Evolutionary conservation across 2,113 vertebrate genomes (phyloP).

Genomic region (Fregetta grallaria): DNA sequence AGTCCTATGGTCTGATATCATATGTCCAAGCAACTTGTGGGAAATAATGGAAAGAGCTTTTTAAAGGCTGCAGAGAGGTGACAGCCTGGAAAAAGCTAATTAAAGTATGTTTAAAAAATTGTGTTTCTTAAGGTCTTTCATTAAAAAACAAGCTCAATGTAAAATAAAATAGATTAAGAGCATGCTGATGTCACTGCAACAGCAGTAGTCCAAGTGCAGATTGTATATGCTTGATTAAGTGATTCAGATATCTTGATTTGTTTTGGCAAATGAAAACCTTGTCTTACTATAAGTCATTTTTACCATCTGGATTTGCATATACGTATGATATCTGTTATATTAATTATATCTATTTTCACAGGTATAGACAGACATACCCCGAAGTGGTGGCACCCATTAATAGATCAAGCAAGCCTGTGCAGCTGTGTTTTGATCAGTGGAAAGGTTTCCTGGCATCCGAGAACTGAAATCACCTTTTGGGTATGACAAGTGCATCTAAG

Average conservation of each 20-base stretch:
- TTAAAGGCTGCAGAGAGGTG: background rate
- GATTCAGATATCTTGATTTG: background rate
- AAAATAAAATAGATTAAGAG: background rate
- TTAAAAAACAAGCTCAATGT: background rate
- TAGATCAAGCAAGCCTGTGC: constrained; percentile 63
- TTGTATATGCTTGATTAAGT: background rate
- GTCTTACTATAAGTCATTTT: constrained; percentile 57
- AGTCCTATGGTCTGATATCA: background rate
- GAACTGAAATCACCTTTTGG: constrained; percentile 76
- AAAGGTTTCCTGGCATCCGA: constrained; percentile 74
- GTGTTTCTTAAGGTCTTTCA: background rate
- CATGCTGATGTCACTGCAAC: background rate
- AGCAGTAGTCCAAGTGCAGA: background rate
- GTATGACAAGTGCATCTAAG: constrained; percentile 72
- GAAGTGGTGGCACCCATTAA: constrained; percentile 69
- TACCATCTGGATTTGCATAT: constrained; percentile 69
- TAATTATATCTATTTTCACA: constrained; percentile 82
- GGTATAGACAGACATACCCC: constrained; percentile 74
- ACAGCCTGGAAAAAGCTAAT: background rate
- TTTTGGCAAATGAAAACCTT: constrained; percentile 49
- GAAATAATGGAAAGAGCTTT: background rate
- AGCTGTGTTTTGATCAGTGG: constrained; percentile 84
- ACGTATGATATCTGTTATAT: constrained; percentile 74
- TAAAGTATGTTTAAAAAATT: background rate
- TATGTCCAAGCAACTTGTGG: background rate